Percentiles rank a stretch among this genome's conserved stretches.
Conservation (phyloP, 1,140 invertebrate species). For the Monochamus saltuarius region DNA sequence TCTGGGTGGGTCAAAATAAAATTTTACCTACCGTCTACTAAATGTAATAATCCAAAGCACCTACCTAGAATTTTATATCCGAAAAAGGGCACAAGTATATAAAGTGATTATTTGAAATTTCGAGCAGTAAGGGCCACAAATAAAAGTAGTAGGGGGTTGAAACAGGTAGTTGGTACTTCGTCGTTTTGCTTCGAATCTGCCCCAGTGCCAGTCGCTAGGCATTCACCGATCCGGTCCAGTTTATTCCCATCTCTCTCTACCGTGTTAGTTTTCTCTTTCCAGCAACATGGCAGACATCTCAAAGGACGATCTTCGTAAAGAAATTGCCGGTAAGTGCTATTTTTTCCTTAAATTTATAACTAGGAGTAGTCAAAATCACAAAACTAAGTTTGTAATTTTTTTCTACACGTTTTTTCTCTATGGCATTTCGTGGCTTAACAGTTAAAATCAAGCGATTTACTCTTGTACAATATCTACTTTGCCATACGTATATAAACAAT, state of each 20-base stretch:
- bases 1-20: too few relatives aligned
- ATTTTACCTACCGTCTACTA: too few relatives aligned
- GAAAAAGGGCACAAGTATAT: not conserved
- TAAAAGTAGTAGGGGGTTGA: not conserved
- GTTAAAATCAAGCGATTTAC: slow-evolving; percentile 55
- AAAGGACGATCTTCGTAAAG: slow-evolving; percentile 67
- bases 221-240: slow-evolving; percentile 23
- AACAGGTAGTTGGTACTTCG: slow-evolving; percentile 2
- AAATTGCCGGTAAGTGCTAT: slow-evolving; percentile 67
- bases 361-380: slow-evolving; percentile 24
- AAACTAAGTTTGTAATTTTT: slow-evolving; percentile 44
- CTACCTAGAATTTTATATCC: slow-evolving; percentile 1
- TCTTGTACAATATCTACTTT: slow-evolving; percentile 49
- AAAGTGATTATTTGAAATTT: not conserved
- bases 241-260: slow-evolving; percentile 37
- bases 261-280: slow-evolving; percentile 28
- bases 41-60: too few relatives aligned
- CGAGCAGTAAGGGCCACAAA: too few relatives aligned
- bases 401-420: slow-evolving; percentile 43
- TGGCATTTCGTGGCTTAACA: slow-evolving; percentile 45
- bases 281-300: slow-evolving; percentile 65
- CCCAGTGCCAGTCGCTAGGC: slow-evolving; percentile 7
- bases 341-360: slow-evolving; percentile 43
- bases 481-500: slow-evolving; percentile 48
- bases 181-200: slow-evolving; percentile 5